A percentile compares a stretch with the other conserved stretches of the same genome.
Evolutionary conservation across 2,888 invertebrate genomes (phyloP).

Genomic region (Smittia aterrima): DNA sequence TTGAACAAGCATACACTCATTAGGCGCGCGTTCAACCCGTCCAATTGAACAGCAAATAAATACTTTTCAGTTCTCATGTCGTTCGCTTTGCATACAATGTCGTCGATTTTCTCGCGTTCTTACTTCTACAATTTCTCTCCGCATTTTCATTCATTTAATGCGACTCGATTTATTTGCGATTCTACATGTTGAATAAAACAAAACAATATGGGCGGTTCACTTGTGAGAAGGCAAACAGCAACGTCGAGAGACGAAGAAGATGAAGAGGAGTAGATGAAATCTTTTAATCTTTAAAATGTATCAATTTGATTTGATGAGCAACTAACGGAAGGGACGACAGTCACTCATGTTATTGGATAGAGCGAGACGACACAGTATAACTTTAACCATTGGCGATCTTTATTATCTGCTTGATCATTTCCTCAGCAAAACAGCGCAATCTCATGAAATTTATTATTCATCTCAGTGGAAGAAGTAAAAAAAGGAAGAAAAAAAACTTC

Average conservation of each 20-base stretch:
- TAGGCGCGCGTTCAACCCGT: neutral
- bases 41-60: neutral
- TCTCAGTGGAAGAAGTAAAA: too few species aligned
- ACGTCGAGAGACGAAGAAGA: neutral
- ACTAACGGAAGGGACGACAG: too few species aligned
- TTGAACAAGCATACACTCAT: neutral
- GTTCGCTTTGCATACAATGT: slow-evolving; percentile 24
- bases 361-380: too few species aligned
- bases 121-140: neutral
- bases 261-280: neutral
- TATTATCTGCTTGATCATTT: too few species aligned
- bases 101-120: neutral
- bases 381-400: too few species aligned
- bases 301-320: neutral
- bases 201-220: slow-evolving; percentile 32
- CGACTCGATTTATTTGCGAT: neutral
- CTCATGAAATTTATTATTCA: too few species aligned
- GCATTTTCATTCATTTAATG: neutral
- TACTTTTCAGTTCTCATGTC: neutral
- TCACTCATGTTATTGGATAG: too few species aligned
- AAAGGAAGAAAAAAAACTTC: too few species aligned
- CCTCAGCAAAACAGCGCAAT: too few species aligned
- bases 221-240: neutral
- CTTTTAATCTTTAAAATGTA: neutral
- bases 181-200: neutral